Conservation (phyloP, 92 coral and sea anemone genomes). For the Anthopleura xanthogrammica region DNA sequence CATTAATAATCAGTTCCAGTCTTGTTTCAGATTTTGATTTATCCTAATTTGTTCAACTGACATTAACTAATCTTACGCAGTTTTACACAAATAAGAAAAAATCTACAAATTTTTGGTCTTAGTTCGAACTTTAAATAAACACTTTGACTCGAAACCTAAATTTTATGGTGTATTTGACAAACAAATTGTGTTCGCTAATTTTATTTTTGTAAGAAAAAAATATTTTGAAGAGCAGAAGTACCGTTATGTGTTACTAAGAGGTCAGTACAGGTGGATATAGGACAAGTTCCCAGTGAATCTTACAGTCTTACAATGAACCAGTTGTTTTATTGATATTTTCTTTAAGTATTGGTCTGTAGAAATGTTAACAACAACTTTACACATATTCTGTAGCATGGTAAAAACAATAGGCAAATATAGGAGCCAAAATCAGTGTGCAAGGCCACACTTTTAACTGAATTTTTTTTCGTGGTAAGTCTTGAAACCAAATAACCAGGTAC, state of each 20-base stretch:
- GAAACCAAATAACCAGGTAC: not conserved
- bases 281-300: not conserved
- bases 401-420: slow-evolving; percentile 28
- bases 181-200: too few species aligned
- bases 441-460: slow-evolving; percentile 10
- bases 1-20: too few species aligned
- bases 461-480: not conserved
- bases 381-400: slow-evolving; percentile 17
- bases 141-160: too few species aligned
- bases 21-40: too few species aligned
- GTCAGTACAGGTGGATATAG: not conserved
- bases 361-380: slow-evolving; percentile 21
- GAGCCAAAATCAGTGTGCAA: slow-evolving; percentile 14
- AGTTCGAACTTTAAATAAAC: too few species aligned
- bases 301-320: slow-evolving; percentile 17
- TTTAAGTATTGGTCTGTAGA: slow-evolving; percentile 25
- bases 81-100: too few species aligned
- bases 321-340: slow-evolving; percentile 27
- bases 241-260: not conserved
- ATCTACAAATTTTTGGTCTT: too few species aligned
- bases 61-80: too few species aligned
- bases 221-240: too few species aligned
- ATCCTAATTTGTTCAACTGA: too few species aligned
- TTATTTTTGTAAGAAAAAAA: too few species aligned
- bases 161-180: too few species aligned